Evolutionary conservation across 2,888 invertebrate genomes (phyloP), one percentile per base, ranked within the genome.

Genomic region (Drosophila mettleri): DNA sequence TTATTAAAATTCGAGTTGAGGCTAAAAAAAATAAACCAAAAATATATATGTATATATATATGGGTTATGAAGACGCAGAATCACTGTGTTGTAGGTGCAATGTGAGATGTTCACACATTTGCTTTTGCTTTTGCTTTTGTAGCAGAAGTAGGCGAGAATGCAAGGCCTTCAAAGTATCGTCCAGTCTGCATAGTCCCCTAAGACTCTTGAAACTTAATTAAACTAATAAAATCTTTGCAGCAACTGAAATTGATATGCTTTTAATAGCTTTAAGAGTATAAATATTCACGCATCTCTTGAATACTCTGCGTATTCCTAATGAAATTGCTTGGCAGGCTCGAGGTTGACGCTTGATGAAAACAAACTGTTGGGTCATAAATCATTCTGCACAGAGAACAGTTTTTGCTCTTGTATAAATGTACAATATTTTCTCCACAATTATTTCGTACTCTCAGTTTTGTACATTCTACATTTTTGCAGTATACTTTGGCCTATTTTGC

Each of bases 401-500:
- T 49, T 22, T 49, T 14, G 27, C 16, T 38, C 24, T 27, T 5
- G 18, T 1, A 14, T n/a, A n/a, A n/a, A 33, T 24, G 22, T 16
- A 12, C 5, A 34, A 33, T 16, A 34, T 51, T 31, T 53, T 29
- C 39, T 18, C n/a, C 22, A 22, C 31, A 64, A 20, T 46, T 41
- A 55, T 27, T 60, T 66, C 29, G 16, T 33, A 33, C 31, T 38
- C 52, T 61, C 43, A 20, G 54, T 20, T 48, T 16, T 58, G 31
- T 7, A 38, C 10, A 3, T 31, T 12, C 16, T 18, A 36, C 36
- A 60, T 43, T 58, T 59, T 27, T 68, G 52, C 53, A 52, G 67
- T 73, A 54, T 69, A 18, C 46, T 64, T 68, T 85, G 87, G 52
- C 84, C 84, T 68, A 87, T 70, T 78, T 84, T 71, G 74, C 22